Evolutionary conservation across 2,888 invertebrate species (phyloP).

Genomic region (Calliopum simillimum): DNA sequence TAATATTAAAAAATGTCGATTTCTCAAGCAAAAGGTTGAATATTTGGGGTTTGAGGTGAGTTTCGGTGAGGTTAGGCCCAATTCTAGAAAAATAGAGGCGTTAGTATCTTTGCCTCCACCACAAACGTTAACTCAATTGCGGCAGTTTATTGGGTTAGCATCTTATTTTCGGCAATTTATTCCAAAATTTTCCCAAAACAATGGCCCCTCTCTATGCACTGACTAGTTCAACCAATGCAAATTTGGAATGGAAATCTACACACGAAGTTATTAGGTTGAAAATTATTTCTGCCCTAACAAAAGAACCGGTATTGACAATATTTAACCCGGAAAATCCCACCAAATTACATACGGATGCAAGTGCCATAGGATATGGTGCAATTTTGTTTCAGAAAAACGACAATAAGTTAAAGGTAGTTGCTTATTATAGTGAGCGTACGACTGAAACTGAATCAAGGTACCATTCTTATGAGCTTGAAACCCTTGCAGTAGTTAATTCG

Average conservation of each 20-base stretch:
- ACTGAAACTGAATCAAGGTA: too few relatives aligned
- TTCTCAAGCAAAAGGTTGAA: constrained; percentile 22
- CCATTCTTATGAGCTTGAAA: too few relatives aligned
- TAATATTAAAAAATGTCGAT: constrained; percentile 28
- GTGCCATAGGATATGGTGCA: constrained; percentile 31
- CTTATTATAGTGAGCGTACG: constrained; percentile 28
- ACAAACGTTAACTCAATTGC: constrained; percentile 17
- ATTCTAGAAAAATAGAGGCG: constrained; percentile 29
- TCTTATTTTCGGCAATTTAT: constrained; percentile 36
- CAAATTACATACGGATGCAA: too few relatives aligned
- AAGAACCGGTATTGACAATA: constrained; percentile 42
- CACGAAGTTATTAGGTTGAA: constrained; percentile 33
- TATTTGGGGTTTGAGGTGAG: constrained; percentile 27
- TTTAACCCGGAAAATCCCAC: constrained; percentile 43
- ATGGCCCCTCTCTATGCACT: constrained; percentile 33
- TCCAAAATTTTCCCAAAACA: constrained; percentile 28
- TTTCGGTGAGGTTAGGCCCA: constrained; percentile 14
- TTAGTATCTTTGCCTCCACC: constrained; percentile 29
- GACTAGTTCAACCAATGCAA: too few relatives aligned
- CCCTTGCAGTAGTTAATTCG: too few relatives aligned
- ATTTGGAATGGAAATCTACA: constrained; percentile 25
- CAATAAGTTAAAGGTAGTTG: constrained; percentile 13
- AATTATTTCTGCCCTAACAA: constrained; percentile 35
- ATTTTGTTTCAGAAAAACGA: constrained; percentile 27
- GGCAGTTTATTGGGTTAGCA: constrained; percentile 25